Base-by-base conservation (phyloP, 2,797 vertebrate species). In the Erithacus rubecula region DNA sequence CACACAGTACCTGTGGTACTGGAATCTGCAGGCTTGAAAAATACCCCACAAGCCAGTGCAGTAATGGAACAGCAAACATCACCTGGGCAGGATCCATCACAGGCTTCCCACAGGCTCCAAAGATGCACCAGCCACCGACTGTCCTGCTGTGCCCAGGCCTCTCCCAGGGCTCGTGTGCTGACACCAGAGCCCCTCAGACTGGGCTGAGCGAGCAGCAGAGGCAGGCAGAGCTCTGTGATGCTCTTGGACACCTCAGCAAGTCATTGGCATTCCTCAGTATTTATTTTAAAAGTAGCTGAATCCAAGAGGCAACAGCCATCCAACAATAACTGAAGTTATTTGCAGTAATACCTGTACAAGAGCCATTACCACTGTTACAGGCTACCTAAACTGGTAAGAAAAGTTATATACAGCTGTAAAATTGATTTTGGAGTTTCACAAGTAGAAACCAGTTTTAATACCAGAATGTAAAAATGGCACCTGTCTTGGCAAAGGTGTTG, bases 391-490 rank as follows among this genome's bases (percentile, higher is more conserved):
- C 93, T 67, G 78, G 24, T 90, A 83, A 58, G 74, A 83, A 89
- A 87, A 82, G 83, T 89, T 95, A 88, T 82, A 81, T 81, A 91
- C 86, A 74, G 32, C 46, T 84, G 83, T 56, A 95, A 95, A 96
- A 93, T 30, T n/a, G 18, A 4, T 24, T 75, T 41, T 93, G 95
- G 86, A 90, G 86, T 67, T 89, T 70, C 12, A 1, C 75, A 67
- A 84, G 83, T 90, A 95, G 92, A 93, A 96, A 93, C 77, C n/a
- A 49, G 80, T 39, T 93, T 82, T 60, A 88, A 87, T 39, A 95
- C 56, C 87, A 64, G 83, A 90, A 83, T 79, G 85, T 88, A 95
- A 87, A 95, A 93, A 87, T 64, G 94, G 93, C 89, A 96, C 80
- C 91, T 79, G 55, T 36, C 70, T 86, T 36, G 2, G 5, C 83